A percentile compares a stretch with the other conserved stretches of the same genome.
Conservation (phyloP, 30 jellyfish, hydroid and myxozoan genomes). For the Haliclystus octoradiatus region DNA sequence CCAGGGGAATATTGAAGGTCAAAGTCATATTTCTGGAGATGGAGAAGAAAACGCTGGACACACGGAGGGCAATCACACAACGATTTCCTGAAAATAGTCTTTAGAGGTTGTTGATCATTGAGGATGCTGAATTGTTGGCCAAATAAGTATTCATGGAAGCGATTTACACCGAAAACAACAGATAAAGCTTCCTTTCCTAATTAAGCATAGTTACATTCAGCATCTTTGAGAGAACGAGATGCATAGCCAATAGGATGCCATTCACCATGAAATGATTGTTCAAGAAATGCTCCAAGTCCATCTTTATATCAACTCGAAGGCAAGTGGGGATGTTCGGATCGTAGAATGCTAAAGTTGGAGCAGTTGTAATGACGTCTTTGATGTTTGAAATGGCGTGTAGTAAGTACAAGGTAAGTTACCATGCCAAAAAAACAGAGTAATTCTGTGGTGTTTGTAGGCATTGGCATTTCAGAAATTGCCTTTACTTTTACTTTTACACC, state of each 20-base stretch:
- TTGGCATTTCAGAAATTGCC: slow-evolving; percentile 54
- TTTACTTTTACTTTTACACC: slow-evolving; percentile 38
- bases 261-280: slow-evolving; percentile 28
- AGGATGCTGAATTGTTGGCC: slow-evolving; percentile 22
- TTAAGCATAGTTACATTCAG: slow-evolving; percentile 22
- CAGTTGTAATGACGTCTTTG: neutral
- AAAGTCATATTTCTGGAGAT: slow-evolving; percentile 26
- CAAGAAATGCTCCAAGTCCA: slow-evolving; percentile 49
- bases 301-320: slow-evolving; percentile 17
- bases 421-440: slow-evolving; percentile 52
- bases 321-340: slow-evolving; percentile 33
- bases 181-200: slow-evolving; percentile 31
- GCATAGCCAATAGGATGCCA: slow-evolving; percentile 72
- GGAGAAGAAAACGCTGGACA: slow-evolving; percentile 12
- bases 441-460: slow-evolving; percentile 39
- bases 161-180: slow-evolving; percentile 16
- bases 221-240: slow-evolving; percentile 27
- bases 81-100: slow-evolving; percentile 20
- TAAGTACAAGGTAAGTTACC: slow-evolving; percentile 22
- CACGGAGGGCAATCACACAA: slow-evolving; percentile 11
- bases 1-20: slow-evolving; percentile 12
- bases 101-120: slow-evolving; percentile 48
- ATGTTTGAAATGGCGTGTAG: neutral
- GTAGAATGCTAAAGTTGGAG: slow-evolving; percentile 25
- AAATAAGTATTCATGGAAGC: slow-evolving; percentile 21